Base-by-base conservation (phyloP, 2,888 invertebrate genomes). In the Matsumyia berberina region DNA sequence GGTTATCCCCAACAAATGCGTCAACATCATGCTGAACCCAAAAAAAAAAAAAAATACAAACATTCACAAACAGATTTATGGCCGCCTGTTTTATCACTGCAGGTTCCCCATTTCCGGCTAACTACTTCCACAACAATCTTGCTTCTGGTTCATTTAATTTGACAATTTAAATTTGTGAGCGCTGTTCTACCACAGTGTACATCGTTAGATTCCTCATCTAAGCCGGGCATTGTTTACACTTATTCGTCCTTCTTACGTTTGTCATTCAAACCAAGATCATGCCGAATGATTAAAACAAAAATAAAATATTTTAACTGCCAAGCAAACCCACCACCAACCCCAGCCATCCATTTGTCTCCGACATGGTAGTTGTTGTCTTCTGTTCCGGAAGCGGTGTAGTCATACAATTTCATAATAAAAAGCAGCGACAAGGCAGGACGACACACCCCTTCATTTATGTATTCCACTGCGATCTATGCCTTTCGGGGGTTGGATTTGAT, bases 101-200 rank as follows among this genome's bases (percentile, higher is more conserved):
- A 74, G 74, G 58, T 80, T 66, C 12, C 37, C 42, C 64, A 77
- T 85, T 82, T 76, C 60, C 53, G 39, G 39, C 74, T 76, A 58
- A 70, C 80, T 80, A 42, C 74, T 70, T 74, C 53, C 53, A 66
- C 88, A 88, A 89, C 91, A 90, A 90, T 90, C 90, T 90, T 90
- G 90, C 90, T 90, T 90, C 90, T 90, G 89, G 88, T 90, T 90
- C 90, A 90, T 90, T 90, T 89, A 90, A 89, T 90, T 88, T 88
- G 79, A 87, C 88, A 88, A 88, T 74, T 80, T 70, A 53, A 70
- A 70, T 76, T 80, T 80, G 46, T 70, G n/a, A 69, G 39, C 53
- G 62, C 33, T 64, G 31, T 55, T 42, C 24, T 12, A 29, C 42
- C 51, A 37, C 15, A 9, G 39, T 58, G 24, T 55, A 33, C 66